Evolutionary conservation across 2,888 invertebrate species (phyloP).

Genomic region (Amphipyra tragopoginis): DNA sequence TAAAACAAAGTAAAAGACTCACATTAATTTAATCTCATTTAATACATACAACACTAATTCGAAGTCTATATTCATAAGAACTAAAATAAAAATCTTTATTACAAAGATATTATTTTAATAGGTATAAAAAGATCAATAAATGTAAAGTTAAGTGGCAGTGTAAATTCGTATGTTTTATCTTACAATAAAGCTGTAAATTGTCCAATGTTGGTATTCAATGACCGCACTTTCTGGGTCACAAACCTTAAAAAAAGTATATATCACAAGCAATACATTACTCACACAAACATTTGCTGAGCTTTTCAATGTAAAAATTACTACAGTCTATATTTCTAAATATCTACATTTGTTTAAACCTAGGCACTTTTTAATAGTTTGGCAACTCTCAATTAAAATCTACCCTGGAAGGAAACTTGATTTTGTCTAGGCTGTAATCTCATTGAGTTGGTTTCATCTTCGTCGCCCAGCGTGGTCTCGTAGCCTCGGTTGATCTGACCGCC

Average conservation of each 20-base stretch:
- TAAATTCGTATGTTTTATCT: conserved; percentile 76
- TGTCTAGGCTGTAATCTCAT: conserved; percentile 92
- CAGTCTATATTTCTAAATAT: conserved; percentile 59
- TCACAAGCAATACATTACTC: conserved; percentile 78
- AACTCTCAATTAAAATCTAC: conserved; percentile 79
- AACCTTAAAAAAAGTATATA: conserved; percentile 70
- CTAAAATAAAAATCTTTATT: conserved; percentile 61
- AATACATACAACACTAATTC: conserved; percentile 64
- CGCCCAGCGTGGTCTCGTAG: conserved; percentile 92
- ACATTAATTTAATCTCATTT: conserved; percentile 63
- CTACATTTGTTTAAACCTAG: conserved; percentile 61
- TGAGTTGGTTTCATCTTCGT: conserved; percentile 93
- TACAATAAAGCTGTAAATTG: conserved; percentile 74
- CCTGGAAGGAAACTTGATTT: conserved; percentile 91
- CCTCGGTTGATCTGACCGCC: conserved; percentile 94
- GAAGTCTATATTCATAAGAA: conserved; percentile 63
- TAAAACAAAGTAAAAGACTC: conserved; percentile 38
- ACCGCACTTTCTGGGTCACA: conserved; percentile 64
- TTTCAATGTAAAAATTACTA: conserved; percentile 53
- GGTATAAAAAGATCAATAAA: conserved; percentile 63
- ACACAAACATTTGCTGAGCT: conserved; percentile 57
- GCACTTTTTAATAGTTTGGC: conserved; percentile 68
- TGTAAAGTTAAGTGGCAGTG: conserved; percentile 85
- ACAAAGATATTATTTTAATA: conserved; percentile 69
- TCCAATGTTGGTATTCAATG: conserved; percentile 67